Conservation (phyloP, 2,113 vertebrate species). For the Corydoras sp. region DNA sequence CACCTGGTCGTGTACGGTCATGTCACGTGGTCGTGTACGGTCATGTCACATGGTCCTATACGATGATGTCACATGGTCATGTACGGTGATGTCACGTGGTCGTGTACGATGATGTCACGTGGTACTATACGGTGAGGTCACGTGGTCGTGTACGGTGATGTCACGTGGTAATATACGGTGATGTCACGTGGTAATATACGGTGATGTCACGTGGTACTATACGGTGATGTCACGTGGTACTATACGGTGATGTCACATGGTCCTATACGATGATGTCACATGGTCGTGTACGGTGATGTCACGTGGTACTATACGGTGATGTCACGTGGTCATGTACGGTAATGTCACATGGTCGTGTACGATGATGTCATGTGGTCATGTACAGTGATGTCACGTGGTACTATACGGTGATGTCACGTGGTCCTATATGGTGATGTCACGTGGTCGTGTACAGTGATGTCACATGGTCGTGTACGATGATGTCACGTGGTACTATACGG, state of each 20-base stretch:
- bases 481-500: not conserved
- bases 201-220: not conserved
- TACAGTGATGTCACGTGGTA: not conserved
- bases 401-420: not conserved
- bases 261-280: not conserved
- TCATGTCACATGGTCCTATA: too few species aligned
- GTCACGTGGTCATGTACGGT: too few species aligned
- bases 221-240: not conserved
- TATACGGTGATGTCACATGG: not conserved
- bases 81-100: not conserved
- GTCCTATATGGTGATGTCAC: not conserved
- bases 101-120: not conserved
- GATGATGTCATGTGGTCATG: not conserved
- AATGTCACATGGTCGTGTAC: not conserved
- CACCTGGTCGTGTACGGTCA: too few species aligned
- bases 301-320: not conserved
- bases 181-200: too few species aligned
- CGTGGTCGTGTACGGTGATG: too few species aligned
- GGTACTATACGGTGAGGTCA: not conserved
- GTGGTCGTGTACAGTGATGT: too few species aligned
- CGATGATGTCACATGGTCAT: not conserved
- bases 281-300: too few species aligned
- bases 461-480: too few species aligned
- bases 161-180: not conserved
- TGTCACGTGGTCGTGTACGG: not conserved